A percentile compares a stretch with the other conserved stretches of the same genome.
Evolutionary conservation across 92 coral and sea anemone species (phyloP).

Genomic region (Hydrozoanthus gracilis): DNA sequence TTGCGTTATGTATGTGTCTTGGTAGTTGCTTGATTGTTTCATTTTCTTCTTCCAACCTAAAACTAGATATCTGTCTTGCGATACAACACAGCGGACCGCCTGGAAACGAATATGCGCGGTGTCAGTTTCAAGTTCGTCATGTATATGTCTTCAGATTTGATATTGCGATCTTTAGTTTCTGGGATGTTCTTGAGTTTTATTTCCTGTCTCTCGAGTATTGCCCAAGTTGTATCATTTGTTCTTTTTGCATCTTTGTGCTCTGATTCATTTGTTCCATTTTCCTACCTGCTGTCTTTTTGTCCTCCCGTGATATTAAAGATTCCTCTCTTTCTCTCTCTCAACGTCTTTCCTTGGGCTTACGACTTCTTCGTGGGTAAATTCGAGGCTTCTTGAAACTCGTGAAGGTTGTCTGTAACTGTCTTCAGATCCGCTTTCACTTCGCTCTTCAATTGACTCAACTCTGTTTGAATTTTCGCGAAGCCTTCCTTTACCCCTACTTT

Average conservation of each 20-base stretch:
- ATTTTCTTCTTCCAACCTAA: neutral
- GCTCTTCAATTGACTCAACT: too few relatives aligned
- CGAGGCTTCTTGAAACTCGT: too few relatives aligned
- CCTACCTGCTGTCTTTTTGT: neutral
- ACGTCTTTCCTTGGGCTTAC: too few relatives aligned
- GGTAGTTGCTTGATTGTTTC: neutral
- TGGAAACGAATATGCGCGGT: neutral
- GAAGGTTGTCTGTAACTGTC: too few relatives aligned
- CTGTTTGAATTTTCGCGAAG: too few relatives aligned
- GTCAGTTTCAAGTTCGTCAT: neutral
- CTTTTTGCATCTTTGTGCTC: neutral
- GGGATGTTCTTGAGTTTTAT: neutral
- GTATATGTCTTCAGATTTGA: neutral
- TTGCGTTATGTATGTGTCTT: neutral
- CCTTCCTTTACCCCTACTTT: too few relatives aligned
- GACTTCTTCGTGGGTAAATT: too few relatives aligned
- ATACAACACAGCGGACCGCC: neutral
- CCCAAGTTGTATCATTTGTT: neutral
- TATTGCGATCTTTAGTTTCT: neutral
- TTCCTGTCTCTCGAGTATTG: neutral
- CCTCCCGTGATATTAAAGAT: neutral
- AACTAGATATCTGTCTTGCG: neutral
- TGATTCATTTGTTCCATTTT: neutral
- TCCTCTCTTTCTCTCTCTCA: too few relatives aligned
- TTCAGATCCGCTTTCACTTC: too few relatives aligned